phyloP scores from a whole-genome alignment of 1,140 invertebrate genomes.

The Hyposmocoma kahamanoa region DNA sequence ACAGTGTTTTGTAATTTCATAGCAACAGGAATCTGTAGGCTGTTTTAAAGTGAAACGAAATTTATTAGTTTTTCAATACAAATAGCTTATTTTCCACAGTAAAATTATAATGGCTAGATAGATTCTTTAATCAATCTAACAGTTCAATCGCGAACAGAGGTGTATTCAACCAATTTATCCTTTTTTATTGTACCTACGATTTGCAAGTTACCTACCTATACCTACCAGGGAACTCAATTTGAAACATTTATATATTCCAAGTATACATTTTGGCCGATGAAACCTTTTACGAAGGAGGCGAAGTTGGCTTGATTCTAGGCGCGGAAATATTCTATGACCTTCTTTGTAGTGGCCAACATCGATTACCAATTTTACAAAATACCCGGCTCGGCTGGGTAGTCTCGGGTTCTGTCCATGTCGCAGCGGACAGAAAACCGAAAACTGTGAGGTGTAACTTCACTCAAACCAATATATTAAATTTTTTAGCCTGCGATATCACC shows the following conservation, averaged over 20 bases:
- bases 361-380: background rate
- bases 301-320: conserved; percentile 4
- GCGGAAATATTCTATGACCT: conserved; percentile 1
- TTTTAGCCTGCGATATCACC: too few relatives aligned
- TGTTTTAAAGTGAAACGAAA: too few relatives aligned
- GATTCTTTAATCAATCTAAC: too few relatives aligned
- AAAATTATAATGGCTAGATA: too few relatives aligned
- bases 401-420: background rate
- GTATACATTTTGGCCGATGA: conserved; percentile 4
- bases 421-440: too few relatives aligned
- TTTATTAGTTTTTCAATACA: too few relatives aligned
- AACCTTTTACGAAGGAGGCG: background rate
- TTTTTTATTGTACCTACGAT: conserved; percentile 7
- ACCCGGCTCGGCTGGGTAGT: conserved; percentile 3
- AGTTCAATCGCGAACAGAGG: background rate
- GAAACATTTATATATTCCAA: background rate
- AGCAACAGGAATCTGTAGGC: too few relatives aligned
- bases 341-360: conserved; percentile 1
- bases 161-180: background rate
- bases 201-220: background rate
- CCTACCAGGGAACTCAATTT: too few relatives aligned
- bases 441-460: too few relatives aligned
- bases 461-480: too few relatives aligned
- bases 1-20: too few relatives aligned
- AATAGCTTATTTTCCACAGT: too few relatives aligned